These are phyloP conservation scores for Ammodytes dubius DNA, from an alignment of 2,113 vertebrate species.

Conservation along the genomic window DNA sequence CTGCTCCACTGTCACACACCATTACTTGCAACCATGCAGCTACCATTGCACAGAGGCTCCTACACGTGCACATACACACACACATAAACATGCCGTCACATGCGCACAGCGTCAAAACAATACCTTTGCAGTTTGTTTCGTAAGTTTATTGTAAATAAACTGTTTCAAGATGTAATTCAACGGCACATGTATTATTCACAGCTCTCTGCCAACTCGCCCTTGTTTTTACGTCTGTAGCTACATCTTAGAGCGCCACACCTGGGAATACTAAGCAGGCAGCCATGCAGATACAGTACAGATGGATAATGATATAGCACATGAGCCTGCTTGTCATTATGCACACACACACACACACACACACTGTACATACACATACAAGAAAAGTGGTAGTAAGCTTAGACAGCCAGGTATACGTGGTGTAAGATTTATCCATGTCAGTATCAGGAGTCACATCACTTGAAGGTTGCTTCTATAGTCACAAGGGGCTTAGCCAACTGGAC, in stretches of 20 bases:
- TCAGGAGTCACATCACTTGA: slow-evolving; percentile 72
- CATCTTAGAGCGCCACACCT: slow-evolving; percentile 49
- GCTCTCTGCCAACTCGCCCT: slow-evolving; percentile 42
- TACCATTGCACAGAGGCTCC: slow-evolving; percentile 36
- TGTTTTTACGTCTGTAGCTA: slow-evolving; percentile 53
- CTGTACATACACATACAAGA: background rate
- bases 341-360: slow-evolving; percentile 5
- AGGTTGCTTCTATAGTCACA: slow-evolving; percentile 55
- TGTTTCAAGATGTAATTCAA: slow-evolving; percentile 61
- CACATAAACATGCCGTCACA: background rate
- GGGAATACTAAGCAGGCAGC: slow-evolving; percentile 64
- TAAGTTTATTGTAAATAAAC: slow-evolving; percentile 43
- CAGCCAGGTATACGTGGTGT: slow-evolving; percentile 43
- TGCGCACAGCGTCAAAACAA: background rate
- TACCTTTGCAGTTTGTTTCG: slow-evolving; percentile 18
- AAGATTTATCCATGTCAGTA: slow-evolving; percentile 55
- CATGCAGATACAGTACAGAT: slow-evolving; percentile 64
- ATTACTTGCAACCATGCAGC: slow-evolving; percentile 68
- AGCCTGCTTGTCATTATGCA: slow-evolving; percentile 44
- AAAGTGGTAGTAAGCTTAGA: slow-evolving; percentile 16
- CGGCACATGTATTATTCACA: slow-evolving; percentile 68
- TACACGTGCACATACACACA: slow-evolving; percentile 19
- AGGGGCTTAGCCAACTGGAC: slow-evolving; percentile 73
- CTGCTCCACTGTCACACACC: slow-evolving; percentile 69
- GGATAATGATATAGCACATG: slow-evolving; percentile 39